A percentile compares a stretch with the other conserved stretches of the same genome.
phyloP scores from a whole-genome alignment of 2,113 vertebrate species.

The Pelobates fuscus region DNA sequence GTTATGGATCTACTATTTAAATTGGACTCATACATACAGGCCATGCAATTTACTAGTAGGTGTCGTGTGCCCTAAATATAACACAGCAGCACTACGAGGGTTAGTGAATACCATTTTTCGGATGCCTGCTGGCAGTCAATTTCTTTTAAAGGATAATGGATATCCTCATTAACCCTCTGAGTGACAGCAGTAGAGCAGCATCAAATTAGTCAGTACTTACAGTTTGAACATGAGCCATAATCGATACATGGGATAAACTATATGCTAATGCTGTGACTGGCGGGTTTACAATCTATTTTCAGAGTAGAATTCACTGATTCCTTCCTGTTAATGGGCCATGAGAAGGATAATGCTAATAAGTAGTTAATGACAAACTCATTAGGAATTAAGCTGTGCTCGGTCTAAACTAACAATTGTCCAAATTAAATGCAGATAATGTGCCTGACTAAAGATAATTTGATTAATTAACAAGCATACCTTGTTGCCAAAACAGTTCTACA shows the following conservation, averaged over 20 bases:
- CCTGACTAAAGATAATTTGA: not conserved
- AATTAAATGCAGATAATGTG: conserved; percentile 14
- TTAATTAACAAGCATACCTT: conserved; percentile 24
- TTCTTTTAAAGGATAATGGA: not conserved
- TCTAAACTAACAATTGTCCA: conserved; percentile 29
- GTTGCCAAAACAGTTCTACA: conserved; percentile 7
- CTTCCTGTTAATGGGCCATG: conserved; percentile 27
- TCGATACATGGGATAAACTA: conserved; percentile 10
- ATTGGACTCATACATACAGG: too few species aligned
- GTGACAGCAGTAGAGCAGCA: not conserved
- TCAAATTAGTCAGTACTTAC: not conserved
- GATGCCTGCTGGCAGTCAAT: too few species aligned
- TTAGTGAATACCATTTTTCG: too few species aligned
- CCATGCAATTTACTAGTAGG: too few species aligned
- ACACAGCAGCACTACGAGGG: too few species aligned
- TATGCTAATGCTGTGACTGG: not conserved
- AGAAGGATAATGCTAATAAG: conserved; percentile 38
- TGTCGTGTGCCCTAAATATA: too few species aligned
- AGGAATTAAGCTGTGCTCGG: conserved; percentile 20
- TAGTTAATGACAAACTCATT: conserved; percentile 38
- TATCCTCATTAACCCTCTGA: not conserved
- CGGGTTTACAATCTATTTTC: conserved; percentile 40
- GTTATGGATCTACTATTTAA: too few species aligned
- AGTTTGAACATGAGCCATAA: conserved; percentile 10
- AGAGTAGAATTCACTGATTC: conserved; percentile 15